These are phyloP conservation scores for Scaptodrosophila latifasciaeformis DNA, from an alignment of 2,888 invertebrate genomes.

Conservation along the genomic window DNA sequence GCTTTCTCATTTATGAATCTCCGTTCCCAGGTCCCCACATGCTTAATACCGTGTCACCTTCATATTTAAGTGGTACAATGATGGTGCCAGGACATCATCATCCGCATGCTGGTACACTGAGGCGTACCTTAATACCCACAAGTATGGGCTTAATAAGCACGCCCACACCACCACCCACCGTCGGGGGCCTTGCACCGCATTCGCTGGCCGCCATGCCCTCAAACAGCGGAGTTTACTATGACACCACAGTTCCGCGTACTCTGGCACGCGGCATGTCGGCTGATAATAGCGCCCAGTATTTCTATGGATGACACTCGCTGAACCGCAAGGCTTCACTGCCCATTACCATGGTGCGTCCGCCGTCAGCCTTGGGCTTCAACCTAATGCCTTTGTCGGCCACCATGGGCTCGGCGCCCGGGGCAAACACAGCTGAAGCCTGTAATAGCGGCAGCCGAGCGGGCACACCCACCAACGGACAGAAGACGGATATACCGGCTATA, in stretches of 20 bases:
- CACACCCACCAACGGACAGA: conserved; percentile 50
- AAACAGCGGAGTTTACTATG: conserved; percentile 66
- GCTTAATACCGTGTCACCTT: conserved; percentile 64
- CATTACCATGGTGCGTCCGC: conserved; percentile 63
- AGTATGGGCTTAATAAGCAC: conserved; percentile 67
- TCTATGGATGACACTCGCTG: conserved; percentile 74
- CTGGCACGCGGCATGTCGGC: conserved; percentile 65
- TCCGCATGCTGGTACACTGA: conserved; percentile 67
- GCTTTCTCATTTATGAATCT: too few species aligned
- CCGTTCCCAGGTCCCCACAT: conserved; percentile 62
- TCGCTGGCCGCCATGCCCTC: conserved; percentile 55
- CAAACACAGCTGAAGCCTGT: conserved; percentile 14
- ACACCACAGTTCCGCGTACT: conserved; percentile 71
- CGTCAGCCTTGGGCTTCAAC: conserved; percentile 63
- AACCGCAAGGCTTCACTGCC: conserved; percentile 70
- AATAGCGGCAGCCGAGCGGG: conserved; percentile 50
- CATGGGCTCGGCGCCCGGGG: conserved; percentile 44
- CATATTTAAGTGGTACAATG: conserved; percentile 70
- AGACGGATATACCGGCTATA: conserved; percentile 68
- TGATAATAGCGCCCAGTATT: conserved; percentile 67
- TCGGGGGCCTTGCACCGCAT: conserved; percentile 37
- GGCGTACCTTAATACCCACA: conserved; percentile 71
- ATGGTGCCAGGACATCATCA: conserved; percentile 72
- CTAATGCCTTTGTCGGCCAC: conserved; percentile 68
- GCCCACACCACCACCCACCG: conserved; percentile 45